Evolutionary conservation across 1,140 invertebrate genomes (phyloP).

Genomic region (Drosophila malerkotliana): DNA sequence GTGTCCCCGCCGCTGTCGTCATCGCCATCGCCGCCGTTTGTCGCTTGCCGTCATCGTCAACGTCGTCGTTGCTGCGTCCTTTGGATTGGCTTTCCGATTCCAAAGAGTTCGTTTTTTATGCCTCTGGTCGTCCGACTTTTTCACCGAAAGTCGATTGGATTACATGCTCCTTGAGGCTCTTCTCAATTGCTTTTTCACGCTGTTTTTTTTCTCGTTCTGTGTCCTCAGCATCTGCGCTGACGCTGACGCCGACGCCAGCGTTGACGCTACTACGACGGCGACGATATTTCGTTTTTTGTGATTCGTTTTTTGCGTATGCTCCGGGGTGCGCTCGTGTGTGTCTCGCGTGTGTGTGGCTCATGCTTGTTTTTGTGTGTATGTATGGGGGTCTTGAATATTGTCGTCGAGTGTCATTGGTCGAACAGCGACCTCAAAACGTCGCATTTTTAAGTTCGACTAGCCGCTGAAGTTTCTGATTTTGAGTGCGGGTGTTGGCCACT

Average conservation of each 20-base stretch:
- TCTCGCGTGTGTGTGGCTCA: background rate
- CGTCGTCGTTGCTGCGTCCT: slow-evolving; percentile 69
- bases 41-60: slow-evolving; percentile 54
- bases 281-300: slow-evolving; percentile 72
- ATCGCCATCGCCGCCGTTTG: slow-evolving; percentile 34
- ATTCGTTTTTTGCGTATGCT: slow-evolving; percentile 59
- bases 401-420: slow-evolving; percentile 84
- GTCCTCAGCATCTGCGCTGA: slow-evolving; percentile 62
- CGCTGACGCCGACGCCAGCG: slow-evolving; percentile 14
- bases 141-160: slow-evolving; percentile 63
- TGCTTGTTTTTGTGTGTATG: slow-evolving; percentile 23
- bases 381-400: slow-evolving; percentile 72
- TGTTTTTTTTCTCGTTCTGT: slow-evolving; percentile 36
- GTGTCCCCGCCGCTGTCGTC: slow-evolving; percentile 28
- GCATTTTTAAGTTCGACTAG: slow-evolving; percentile 68
- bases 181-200: slow-evolving; percentile 35
- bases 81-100: slow-evolving; percentile 76
- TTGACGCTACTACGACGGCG: slow-evolving; percentile 38
- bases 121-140: slow-evolving; percentile 13
- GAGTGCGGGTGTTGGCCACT: slow-evolving; percentile 31
- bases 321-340: background rate
- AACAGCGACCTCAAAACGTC: slow-evolving; percentile 47
- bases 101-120: slow-evolving; percentile 73
- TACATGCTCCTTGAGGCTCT: slow-evolving; percentile 58
- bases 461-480: slow-evolving; percentile 74